phyloP scores from a whole-genome alignment of 2,888 invertebrate genomes.

The Agonopterix subpropinquella region DNA sequence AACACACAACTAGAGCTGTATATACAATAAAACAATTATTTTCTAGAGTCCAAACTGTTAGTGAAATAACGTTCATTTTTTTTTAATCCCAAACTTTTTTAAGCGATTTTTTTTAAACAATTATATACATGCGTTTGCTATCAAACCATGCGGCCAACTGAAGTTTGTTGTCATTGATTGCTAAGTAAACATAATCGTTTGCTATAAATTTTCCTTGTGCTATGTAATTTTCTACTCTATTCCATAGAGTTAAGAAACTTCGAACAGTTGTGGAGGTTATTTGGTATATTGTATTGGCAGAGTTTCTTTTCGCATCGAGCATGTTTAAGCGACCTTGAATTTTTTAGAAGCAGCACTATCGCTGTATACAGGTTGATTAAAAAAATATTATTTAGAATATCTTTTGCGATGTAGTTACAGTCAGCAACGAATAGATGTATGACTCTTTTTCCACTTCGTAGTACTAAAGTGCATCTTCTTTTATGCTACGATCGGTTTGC shows the following conservation, averaged over 20 bases:
- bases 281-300: background rate
- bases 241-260: no score
- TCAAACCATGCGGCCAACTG: slow-evolving; percentile 3
- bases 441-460: no score
- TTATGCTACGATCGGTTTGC: no score
- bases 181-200: background rate
- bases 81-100: background rate
- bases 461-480: no score
- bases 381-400: no score
- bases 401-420: no score
- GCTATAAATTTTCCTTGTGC: background rate
- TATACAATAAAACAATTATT: slow-evolving; percentile 63
- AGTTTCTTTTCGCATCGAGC: background rate
- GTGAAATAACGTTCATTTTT: slow-evolving; percentile 58
- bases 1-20: slow-evolving; percentile 47
- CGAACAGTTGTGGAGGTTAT: background rate
- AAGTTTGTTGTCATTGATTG: slow-evolving; percentile 7
- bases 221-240: background rate
- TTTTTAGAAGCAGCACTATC: background rate
- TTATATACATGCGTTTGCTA: background rate
- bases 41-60: slow-evolving; percentile 57
- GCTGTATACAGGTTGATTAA: no score
- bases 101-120: background rate
- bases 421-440: no score
- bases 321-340: slow-evolving; percentile 2